Conservation (phyloP, 2,797 vertebrate species). For the Brotula barbata region DNA sequence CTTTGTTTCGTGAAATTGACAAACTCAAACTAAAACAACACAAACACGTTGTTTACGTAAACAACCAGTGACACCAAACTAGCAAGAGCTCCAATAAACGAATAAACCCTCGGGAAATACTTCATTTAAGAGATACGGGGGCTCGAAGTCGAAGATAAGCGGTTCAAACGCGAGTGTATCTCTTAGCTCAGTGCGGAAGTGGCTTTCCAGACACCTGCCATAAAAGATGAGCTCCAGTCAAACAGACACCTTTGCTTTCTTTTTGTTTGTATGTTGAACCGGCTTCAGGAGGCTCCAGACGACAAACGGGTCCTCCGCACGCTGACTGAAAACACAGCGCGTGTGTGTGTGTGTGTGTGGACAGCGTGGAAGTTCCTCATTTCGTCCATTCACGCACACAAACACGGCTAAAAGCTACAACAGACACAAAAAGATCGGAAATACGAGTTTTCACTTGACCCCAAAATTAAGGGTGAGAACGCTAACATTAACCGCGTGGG, state of each 20-base stretch:
- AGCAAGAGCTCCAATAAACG: fast-evolving
- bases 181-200: slow-evolving; percentile 62
- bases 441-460: no score
- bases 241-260: slow-evolving; percentile 5
- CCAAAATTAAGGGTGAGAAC: neutral
- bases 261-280: no score
- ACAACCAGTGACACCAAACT: no score
- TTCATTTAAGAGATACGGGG: no score
- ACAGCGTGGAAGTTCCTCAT: slow-evolving; percentile 27
- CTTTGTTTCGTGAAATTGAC: neutral
- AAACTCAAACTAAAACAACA: neutral
- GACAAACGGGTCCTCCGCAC: neutral
- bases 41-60: neutral
- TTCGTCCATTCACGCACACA: neutral
- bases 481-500: no score
- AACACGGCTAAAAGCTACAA: no score
- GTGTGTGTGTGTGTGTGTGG: neutral
- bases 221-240: slow-evolving; percentile 42
- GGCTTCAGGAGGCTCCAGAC: neutral
- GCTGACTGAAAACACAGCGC: neutral
- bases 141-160: neutral
- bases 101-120: neutral
- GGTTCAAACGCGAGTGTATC: slow-evolving; percentile 1
- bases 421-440: slow-evolving; percentile 13
- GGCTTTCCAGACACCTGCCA: slow-evolving; percentile 64